phyloP scores from a whole-genome alignment of 2,888 invertebrate genomes.

The Polyommatus iphigenia region DNA sequence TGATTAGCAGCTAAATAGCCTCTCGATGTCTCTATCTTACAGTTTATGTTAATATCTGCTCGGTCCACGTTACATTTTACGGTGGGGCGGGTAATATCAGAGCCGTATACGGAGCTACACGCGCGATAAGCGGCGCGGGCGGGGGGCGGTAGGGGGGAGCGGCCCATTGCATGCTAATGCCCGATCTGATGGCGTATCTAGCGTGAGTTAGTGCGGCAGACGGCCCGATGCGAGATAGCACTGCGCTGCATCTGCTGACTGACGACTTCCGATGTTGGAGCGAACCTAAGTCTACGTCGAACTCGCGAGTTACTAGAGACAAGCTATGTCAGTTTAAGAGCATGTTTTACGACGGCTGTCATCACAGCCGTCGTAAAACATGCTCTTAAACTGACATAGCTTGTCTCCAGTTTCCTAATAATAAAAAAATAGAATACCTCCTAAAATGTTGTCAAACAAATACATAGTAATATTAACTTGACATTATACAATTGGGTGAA shows the following conservation, averaged over 20 bases:
- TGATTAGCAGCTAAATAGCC: constrained; percentile 6
- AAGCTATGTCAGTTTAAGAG: too few species aligned
- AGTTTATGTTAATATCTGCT: constrained; percentile 15
- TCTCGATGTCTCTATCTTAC: neutral
- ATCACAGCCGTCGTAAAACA: neutral
- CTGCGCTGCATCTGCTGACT: neutral
- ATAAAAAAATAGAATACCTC: too few species aligned
- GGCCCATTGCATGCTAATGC: constrained; percentile 16
- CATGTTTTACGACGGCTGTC: too few species aligned
- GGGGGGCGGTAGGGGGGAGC: neutral
- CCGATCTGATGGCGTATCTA: constrained; percentile 6
- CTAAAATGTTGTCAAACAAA: neutral
- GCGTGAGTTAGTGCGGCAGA: constrained; percentile 10
- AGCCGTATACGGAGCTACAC: constrained; percentile 18
- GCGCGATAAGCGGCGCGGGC: constrained; percentile 16
- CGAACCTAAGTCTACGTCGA: neutral
- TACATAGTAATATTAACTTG: neutral
- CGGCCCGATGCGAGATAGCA: neutral
- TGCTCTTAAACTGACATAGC: neutral
- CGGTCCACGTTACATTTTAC: constrained; percentile 14
- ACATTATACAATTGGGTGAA: neutral
- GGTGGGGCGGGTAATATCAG: neutral
- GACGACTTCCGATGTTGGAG: constrained; percentile 11
- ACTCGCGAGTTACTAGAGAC: neutral
- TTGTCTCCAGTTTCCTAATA: neutral